Conservation (phyloP, 2,797 vertebrate genomes). For the Halcyon smyrnensis region DNA sequence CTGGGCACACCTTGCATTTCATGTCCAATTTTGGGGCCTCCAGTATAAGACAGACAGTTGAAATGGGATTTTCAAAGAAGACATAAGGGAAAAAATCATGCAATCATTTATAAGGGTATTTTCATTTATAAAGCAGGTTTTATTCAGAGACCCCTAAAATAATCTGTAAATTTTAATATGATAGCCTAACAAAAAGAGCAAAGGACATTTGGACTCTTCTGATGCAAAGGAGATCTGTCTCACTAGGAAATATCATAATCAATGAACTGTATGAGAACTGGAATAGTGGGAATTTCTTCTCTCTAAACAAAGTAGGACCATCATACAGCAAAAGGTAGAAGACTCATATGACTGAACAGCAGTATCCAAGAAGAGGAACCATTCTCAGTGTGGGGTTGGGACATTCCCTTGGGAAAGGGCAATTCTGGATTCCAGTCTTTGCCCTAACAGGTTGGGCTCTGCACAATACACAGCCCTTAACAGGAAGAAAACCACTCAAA, state of each 20-base stretch:
- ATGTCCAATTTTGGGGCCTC: too few species aligned
- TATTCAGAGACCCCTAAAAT: not conserved
- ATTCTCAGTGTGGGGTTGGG: too few species aligned
- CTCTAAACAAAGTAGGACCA: not conserved
- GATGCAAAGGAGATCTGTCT: not conserved
- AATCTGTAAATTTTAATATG: not conserved
- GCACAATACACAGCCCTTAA: not conserved
- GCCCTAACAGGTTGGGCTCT: not conserved
- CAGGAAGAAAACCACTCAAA: not conserved
- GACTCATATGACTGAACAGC: not conserved
- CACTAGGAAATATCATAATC: too few species aligned
- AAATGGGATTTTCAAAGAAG: too few species aligned
- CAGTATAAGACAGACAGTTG: too few species aligned
- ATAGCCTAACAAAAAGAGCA: not conserved
- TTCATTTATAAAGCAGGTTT: not conserved
- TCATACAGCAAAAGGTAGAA: rapidly evolving
- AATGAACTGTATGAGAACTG: rapidly evolving
- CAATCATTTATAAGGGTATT: not conserved
- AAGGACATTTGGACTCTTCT: not conserved
- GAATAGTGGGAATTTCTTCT: not conserved
- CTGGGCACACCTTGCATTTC: too few species aligned
- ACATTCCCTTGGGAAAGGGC: not conserved
- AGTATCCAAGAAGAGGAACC: not conserved
- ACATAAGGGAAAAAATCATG: too few species aligned
- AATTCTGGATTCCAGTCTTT: not conserved